Conservation (phyloP, 1,140 invertebrate genomes). For the honey bee (Apis mellifera) region DNA sequence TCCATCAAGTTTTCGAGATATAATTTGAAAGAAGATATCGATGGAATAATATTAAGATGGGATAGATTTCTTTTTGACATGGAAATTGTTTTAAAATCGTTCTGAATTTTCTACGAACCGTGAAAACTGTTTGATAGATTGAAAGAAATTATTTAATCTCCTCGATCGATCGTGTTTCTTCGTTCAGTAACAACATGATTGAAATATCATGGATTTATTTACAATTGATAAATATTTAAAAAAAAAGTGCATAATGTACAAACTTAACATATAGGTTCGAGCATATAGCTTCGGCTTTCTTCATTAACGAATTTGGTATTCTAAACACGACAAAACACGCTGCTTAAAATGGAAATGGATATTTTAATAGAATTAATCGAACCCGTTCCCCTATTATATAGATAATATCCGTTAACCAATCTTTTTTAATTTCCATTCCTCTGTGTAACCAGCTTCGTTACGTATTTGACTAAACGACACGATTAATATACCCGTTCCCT, state of each 20-base stretch:
- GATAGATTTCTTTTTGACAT: no score
- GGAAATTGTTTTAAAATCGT: no score
- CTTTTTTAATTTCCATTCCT: neutral
- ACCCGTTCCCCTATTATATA: neutral
- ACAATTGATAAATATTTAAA: no score
- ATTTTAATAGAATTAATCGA: neutral
- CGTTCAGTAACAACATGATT: no score
- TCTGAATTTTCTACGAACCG: no score
- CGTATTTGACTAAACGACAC: neutral
- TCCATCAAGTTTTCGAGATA: no score
- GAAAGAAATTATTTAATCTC: no score
- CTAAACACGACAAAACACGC: neutral
- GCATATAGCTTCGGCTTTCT: neutral
- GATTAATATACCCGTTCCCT: neutral
- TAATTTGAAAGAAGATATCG: no score
- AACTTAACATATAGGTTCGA: neutral
- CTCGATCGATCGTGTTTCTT: no score
- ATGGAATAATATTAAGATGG: no score
- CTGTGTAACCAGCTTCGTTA: neutral
- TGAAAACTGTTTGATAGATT: no score
- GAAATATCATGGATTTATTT: no score
- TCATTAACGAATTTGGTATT: neutral
- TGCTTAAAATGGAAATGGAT: neutral
- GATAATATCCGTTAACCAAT: neutral
- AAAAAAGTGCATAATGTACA: neutral